Base-by-base conservation (phyloP, 1,140 invertebrate species). In the Anoplolepis gracilipes region DNA sequence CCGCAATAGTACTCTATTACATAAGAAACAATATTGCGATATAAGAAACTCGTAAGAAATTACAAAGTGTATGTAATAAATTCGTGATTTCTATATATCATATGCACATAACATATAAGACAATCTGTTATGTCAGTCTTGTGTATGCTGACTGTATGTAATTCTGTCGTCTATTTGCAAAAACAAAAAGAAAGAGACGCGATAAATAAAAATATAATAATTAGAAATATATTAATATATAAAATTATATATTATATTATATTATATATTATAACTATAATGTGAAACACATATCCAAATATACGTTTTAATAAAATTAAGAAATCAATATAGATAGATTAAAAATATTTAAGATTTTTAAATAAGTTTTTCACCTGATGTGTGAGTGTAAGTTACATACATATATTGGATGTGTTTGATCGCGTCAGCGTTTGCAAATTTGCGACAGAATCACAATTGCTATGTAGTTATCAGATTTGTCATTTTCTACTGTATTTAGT, bases 131-230 rank as follows among this genome's bases (percentile, higher is more conserved):
- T 46, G 5, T 72, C 67, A 11, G 53, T 82, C 53, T 42, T 72
- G 11, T 39, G 49, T 70, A 42, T 57, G 28, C 22, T 69, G 42
- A 69, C 62, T 67, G 19, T 42, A n/a, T 19, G 49, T 69, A 59
- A 73, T 82, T 82, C 53, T 59, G 67, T 82, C 78, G 25, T 46
- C 30, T 73, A 73, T 82, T 73, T 72, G 78, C 53, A 72, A 72
- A 46, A 42, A n/a, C n/a, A 25, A 25, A n/a, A 55, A 57, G 22
- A 25, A 53, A 8, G 22, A 1, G 19, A 36, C 13, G 25, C 13
- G 28, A 19, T 28, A 30, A 28, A 61, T 28, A 61, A 61, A 61
- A 61, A 19, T 30, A 62, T 62, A 62, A 62, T 62, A 62, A 28
- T 16, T 19, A 62, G 25, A 59, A 19, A 33, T 65, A 65, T n/a